Conservation (phyloP, 1,140 invertebrate genomes). For the Drosophila nannoptera region DNA sequence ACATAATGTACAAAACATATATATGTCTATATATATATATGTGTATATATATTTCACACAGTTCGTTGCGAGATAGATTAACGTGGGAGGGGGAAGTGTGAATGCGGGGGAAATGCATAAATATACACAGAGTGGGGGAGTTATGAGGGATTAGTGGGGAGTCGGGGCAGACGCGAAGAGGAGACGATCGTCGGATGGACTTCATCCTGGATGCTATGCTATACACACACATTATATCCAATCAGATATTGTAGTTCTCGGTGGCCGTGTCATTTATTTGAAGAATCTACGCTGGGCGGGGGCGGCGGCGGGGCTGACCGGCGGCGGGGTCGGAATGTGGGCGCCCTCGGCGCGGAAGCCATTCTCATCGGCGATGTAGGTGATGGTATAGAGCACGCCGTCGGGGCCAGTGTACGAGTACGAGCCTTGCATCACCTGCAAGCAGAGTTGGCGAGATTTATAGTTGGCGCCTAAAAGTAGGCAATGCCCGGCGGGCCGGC, state of each 20-base stretch:
- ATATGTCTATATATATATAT: not conserved
- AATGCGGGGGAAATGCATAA: slow-evolving; percentile 33
- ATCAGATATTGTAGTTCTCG: slow-evolving; percentile 23
- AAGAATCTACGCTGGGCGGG: slow-evolving; percentile 73
- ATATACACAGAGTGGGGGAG: slow-evolving; percentile 27
- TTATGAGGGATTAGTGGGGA: not conserved
- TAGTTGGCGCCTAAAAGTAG: slow-evolving; percentile 14
- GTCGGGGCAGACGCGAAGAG: slow-evolving; percentile 2
- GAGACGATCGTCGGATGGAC: slow-evolving; percentile 17
- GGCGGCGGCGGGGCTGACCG: slow-evolving; percentile 72
- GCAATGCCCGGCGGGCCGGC: not conserved
- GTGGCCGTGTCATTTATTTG: slow-evolving; percentile 54
- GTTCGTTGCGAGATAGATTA: slow-evolving; percentile 50
- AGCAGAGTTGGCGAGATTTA: slow-evolving; percentile 49
- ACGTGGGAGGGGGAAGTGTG: slow-evolving; percentile 1
- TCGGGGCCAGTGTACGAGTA: slow-evolving; percentile 85
- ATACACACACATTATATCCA: slow-evolving; percentile 20
- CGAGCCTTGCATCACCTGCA: slow-evolving; percentile 82
- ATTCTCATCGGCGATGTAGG: slow-evolving; percentile 85
- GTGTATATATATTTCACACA: slow-evolving; percentile 45
- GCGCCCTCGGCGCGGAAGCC: slow-evolving; percentile 82
- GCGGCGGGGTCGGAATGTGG: slow-evolving; percentile 82
- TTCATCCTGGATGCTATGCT: slow-evolving; percentile 29
- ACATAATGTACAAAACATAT: slow-evolving; percentile 58
- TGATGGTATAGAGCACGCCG: slow-evolving; percentile 82